These are phyloP conservation scores for Chrysomela aeneicollis DNA, from an alignment of 2,888 invertebrate genomes.

Conservation along the genomic window DNA sequence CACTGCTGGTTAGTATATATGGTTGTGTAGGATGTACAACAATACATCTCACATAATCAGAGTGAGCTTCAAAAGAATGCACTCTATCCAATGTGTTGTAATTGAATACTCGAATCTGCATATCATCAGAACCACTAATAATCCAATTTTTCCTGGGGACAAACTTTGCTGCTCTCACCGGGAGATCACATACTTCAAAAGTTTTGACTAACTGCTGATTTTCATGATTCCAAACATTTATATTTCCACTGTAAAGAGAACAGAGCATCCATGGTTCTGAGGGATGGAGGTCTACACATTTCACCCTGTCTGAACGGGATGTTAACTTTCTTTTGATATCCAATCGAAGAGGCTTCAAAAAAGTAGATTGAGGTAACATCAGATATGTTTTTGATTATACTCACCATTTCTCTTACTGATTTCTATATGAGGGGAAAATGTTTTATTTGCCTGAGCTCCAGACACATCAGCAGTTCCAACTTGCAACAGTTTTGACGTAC, in stretches of 20 bases:
- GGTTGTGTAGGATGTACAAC: slow-evolving; percentile 98
- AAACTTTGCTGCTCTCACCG: slow-evolving; percentile 95
- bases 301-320: slow-evolving; percentile 97
- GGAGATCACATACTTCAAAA: slow-evolving; percentile 95
- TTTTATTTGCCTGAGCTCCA: slow-evolving; percentile 18
- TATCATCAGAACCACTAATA: slow-evolving; percentile 95
- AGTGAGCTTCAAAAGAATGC: slow-evolving; percentile 97
- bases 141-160: slow-evolving; percentile 99
- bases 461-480: slow-evolving; percentile 37
- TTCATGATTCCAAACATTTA: slow-evolving; percentile 99
- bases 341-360: slow-evolving; percentile 86
- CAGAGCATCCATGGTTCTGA: slow-evolving; percentile 99
- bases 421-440: slow-evolving; percentile 14
- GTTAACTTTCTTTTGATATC: slow-evolving; percentile 98
- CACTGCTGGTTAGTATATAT: slow-evolving; percentile 94
- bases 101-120: slow-evolving; percentile 95
- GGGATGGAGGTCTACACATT: slow-evolving; percentile 97
- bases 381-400: not conserved
- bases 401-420: slow-evolving; percentile 32
- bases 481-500: not conserved
- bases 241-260: slow-evolving; percentile 97
- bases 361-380: not conserved
- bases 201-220: slow-evolving; percentile 89
- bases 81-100: slow-evolving; percentile 98
- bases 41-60: slow-evolving; percentile 96